phyloP scores from a whole-genome alignment of 2,888 invertebrate genomes.

The Amiota minor region DNA sequence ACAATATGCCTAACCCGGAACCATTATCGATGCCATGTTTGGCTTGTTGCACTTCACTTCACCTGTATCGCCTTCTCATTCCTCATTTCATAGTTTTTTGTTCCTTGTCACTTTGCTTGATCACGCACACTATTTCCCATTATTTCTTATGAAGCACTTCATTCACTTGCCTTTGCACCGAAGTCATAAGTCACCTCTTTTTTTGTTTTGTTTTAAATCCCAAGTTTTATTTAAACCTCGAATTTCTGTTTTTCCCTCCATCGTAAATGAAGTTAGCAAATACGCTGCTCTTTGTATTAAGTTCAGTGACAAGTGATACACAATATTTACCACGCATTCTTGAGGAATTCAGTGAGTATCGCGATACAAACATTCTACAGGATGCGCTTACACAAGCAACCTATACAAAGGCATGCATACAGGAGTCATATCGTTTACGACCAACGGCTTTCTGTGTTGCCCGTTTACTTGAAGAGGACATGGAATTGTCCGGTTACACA shows the following conservation, averaged over 20 bases:
- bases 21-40: no score
- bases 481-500: slow-evolving; percentile 81
- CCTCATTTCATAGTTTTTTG: no score
- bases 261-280: slow-evolving; percentile 80
- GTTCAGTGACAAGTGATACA: slow-evolving; percentile 81
- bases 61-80: no score
- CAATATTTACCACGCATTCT: slow-evolving; percentile 80
- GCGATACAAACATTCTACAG: slow-evolving; percentile 76
- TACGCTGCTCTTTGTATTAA: slow-evolving; percentile 84
- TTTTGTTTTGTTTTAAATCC: no score
- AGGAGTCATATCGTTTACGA: slow-evolving; percentile 79
- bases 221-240: no score
- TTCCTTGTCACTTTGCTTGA: no score
- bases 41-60: no score
- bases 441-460: slow-evolving; percentile 88
- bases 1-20: no score
- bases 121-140: no score
- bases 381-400: slow-evolving; percentile 79
- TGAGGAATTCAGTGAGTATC: slow-evolving; percentile 77
- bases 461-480: slow-evolving; percentile 82
- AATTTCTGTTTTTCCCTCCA: not conserved
- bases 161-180: no score
- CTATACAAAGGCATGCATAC: slow-evolving; percentile 85
- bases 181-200: no score
- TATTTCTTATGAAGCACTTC: no score